Base-by-base conservation (phyloP, 2,797 vertebrate genomes). In the Anableps anableps region DNA sequence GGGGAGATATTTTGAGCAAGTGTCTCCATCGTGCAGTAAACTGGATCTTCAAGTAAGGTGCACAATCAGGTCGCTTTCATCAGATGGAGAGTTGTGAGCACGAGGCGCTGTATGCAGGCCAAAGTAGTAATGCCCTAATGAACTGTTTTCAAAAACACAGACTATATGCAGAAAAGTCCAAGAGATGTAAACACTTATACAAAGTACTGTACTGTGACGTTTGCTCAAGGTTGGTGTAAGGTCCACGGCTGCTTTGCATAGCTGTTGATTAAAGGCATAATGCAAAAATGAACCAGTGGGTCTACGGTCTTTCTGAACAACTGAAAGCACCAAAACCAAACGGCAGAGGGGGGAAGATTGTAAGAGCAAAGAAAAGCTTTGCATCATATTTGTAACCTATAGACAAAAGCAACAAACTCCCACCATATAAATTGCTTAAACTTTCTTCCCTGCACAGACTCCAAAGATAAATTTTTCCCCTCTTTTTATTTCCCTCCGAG, bases 61-160 rank as follows among this genome's bases (percentile, higher is more conserved):
- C 77, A 73, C 2, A 58, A 73, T 75, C n/a, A 75, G 83, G 21
- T 26, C 17, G 74, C 58, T 41, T 48, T 70, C 77, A 64, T 55
- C 21, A 60, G 38, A 29, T 10, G 41, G 21, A 58, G 55, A 50
- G 66, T 7, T 80, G 26, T 48, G 58, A 47, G 43, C 16, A 31
- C n/a, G 70, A 21, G 62, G 62, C 6, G 0, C 16, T 51, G 17
- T 19, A 36, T 3, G n/a, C 60, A 64, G 31, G 7, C 7, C 60
- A 38, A 19, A 23, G 62, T 34, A 64, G 17, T 10, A 7, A 66
- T 1, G 17, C 17, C 19, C 11, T 19, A 51, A 19, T 51, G 50
- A 19, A 51, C 19, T 11, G 45, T 47, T n/a, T n/a, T n/a, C n/a
- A 43, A 43, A 43, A 43, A 43, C 43, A 43, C 43, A 43, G 43